phyloP scores from a whole-genome alignment of 92 coral and sea anemone species.

The Isaurus tuberculatus region DNA sequence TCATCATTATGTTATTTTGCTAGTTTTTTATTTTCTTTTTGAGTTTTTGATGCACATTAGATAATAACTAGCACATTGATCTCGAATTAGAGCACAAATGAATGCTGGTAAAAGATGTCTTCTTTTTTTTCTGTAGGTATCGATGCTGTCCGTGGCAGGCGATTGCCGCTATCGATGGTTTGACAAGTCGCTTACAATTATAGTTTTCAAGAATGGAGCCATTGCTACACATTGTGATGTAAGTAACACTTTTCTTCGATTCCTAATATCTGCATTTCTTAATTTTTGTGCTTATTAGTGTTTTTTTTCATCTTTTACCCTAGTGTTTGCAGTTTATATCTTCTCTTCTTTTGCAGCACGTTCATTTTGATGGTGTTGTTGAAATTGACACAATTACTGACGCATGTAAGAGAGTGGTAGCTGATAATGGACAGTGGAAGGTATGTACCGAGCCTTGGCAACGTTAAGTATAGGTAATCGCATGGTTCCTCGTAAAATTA shows the following conservation, averaged over 20 bases:
- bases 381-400: slow-evolving; percentile 48
- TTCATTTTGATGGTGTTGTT: slow-evolving; percentile 82
- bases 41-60: too few species aligned
- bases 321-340: neutral
- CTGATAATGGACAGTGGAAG: slow-evolving; percentile 68
- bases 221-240: slow-evolving; percentile 85
- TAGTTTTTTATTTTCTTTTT: neutral
- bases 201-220: slow-evolving; percentile 76
- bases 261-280: too few species aligned
- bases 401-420: slow-evolving; percentile 33
- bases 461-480: too few species aligned
- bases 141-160: slow-evolving; percentile 57
- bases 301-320: too few species aligned
- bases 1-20: neutral
- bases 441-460: slow-evolving; percentile 48
- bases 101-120: neutral
- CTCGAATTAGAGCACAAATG: neutral
- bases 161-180: slow-evolving; percentile 94
- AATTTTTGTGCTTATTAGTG: neutral
- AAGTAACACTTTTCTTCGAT: slow-evolving; percentile 37
- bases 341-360: slow-evolving; percentile 61
- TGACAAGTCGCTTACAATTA: slow-evolving; percentile 76
- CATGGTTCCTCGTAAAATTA: too few species aligned
- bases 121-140: slow-evolving; percentile 38
- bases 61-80: neutral